Base-by-base conservation (phyloP, 2,888 invertebrate genomes). In the Hyposoter dolosus region DNA sequence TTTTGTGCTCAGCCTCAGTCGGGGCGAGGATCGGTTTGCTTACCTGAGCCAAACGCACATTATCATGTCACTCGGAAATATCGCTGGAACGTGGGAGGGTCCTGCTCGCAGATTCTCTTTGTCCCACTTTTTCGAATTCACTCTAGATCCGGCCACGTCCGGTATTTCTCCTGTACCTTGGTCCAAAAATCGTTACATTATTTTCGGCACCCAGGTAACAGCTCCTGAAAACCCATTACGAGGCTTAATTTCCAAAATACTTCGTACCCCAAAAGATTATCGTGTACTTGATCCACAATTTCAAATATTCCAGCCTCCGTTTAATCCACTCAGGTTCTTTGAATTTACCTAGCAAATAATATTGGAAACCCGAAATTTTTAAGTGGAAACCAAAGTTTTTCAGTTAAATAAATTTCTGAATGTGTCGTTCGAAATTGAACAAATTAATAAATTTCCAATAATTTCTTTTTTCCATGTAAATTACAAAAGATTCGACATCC, bases 61-160 rank as follows among this genome's bases (percentile, higher is more conserved):
- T 90, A 91, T 90, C 91, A 91, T 90, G 89, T 89, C 88, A 80
- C 82, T 87, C 76, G 50, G 60, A 50, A 65, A 66, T 63, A 81
- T 75, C 84, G 78, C 35, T 71, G 40, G 50, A 79, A 81, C 82
- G 76, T 43, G 32, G 63, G 10, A 45, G 81, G 80, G 75, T 84
- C 75, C 81, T 81, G 85, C 60, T 65, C 69, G 23, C 15, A 71
- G 78, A 75, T n/a, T 35, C 17, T 45, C n/a, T n/a, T 50, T n/a
- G 53, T 68, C 35, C 63, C n/a, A 50, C 75, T 71, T n/a, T 53
- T 65, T 71, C n/a, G 12, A 7, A 60, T 63, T 75, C 69, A 15
- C 68, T 76, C 28, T 19, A 19, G 23, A 69, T 23, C 19, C 50
- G 6, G 6, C 19, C 45, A 40, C 68, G 63, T 53, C 45, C 32